phyloP scores from a whole-genome alignment of 2,797 vertebrate genomes.

The Lepilemur septentrionalis region DNA sequence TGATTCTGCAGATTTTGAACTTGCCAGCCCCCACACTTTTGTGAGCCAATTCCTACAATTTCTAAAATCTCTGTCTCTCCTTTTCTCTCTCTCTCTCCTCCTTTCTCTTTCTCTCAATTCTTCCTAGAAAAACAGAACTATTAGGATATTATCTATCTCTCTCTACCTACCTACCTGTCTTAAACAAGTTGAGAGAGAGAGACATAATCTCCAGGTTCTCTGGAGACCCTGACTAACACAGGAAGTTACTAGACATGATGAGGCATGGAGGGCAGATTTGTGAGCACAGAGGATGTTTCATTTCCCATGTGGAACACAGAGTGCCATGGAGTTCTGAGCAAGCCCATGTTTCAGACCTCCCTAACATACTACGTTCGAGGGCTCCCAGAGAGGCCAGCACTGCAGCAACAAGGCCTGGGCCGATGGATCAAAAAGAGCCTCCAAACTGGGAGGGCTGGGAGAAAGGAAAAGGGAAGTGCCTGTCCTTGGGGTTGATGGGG shows the following conservation, averaged over 20 bases:
- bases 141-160: not conserved
- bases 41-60: no score
- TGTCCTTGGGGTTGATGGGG: not conserved
- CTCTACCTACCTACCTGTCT: not conserved
- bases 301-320: not conserved
- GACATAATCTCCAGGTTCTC: not conserved
- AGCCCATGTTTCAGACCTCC: not conserved
- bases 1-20: not conserved
- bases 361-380: no score
- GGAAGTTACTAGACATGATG: not conserved
- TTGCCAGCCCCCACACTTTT: not conserved
- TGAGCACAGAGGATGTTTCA: not conserved
- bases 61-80: no score
- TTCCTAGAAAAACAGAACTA: no score
- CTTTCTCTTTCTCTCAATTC: no score
- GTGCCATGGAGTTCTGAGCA: no score
- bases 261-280: not conserved
- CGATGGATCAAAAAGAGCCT: not conserved
- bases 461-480: not conserved
- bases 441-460: accelerated
- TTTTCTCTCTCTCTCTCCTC: no score
- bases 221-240: not conserved
- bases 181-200: not conserved
- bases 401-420: not conserved
- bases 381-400: no score